Evolutionary conservation across 2,113 vertebrate species (phyloP).

Genomic region (Spea bombifrons): DNA sequence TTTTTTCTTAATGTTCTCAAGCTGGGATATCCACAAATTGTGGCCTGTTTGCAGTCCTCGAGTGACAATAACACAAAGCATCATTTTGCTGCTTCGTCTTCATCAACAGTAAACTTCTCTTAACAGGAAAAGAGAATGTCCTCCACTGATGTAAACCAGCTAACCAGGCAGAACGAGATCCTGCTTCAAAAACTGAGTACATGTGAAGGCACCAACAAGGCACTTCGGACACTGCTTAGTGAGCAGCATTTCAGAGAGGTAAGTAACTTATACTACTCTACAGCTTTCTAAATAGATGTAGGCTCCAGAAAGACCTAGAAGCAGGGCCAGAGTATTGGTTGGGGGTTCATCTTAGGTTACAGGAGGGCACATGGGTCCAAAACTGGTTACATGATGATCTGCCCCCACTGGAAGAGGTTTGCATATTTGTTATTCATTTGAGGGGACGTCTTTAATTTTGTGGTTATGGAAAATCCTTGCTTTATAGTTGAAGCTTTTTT

Average conservation of each 20-base stretch:
- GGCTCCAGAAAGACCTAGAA: too few relatives aligned
- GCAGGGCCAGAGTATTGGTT: too few relatives aligned
- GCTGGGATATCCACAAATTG: too few relatives aligned
- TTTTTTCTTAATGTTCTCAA: too few relatives aligned
- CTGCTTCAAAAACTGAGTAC: conserved; percentile 84
- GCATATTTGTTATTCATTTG: too few relatives aligned
- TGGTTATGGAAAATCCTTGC: too few relatives aligned
- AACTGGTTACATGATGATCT: neutral
- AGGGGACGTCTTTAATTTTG: too few relatives aligned
- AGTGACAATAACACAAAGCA: too few relatives aligned
- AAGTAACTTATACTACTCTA: conserved; percentile 20
- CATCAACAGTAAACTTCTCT: neutral
- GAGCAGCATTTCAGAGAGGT: conserved; percentile 81
- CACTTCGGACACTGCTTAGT: conserved; percentile 77
- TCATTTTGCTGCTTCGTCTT: neutral
- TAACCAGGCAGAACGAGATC: conserved; percentile 80
- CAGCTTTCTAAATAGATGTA: too few relatives aligned
- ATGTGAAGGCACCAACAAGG: conserved; percentile 83
- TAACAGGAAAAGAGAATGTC: conserved; percentile 75
- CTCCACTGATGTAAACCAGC: conserved; percentile 68
- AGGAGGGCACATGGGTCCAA: neutral
- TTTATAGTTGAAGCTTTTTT: neutral
- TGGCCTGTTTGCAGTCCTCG: neutral
- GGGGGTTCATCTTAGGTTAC: neutral
- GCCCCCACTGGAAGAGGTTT: too few relatives aligned